phyloP scores from a whole-genome alignment of 2,797 vertebrate species.

The Bradypodion pumilum region DNA sequence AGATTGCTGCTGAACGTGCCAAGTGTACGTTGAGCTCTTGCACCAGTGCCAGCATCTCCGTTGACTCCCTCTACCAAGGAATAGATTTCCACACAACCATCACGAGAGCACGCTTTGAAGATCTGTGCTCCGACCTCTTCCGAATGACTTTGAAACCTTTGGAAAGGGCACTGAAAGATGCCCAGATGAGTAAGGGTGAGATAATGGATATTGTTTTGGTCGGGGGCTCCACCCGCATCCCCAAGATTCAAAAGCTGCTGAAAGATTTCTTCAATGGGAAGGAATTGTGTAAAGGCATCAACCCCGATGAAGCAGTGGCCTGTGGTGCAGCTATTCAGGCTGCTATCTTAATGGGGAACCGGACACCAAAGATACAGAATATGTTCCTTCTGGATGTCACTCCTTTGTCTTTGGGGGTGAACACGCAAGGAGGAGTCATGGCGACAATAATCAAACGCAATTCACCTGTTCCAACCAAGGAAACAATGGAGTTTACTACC shows the following conservation, averaged over 20 bases:
- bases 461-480: constrained; percentile 80
- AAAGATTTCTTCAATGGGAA: constrained; percentile 51
- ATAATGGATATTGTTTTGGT: constrained; percentile 51
- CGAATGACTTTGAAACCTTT: constrained; percentile 44
- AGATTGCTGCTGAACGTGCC: constrained; percentile 20
- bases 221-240: constrained; percentile 53
- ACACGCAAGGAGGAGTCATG: constrained; percentile 80
- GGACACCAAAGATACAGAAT: constrained; percentile 76
- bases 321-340: constrained; percentile 45
- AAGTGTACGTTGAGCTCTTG: constrained; percentile 44
- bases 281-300: constrained; percentile 58
- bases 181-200: constrained; percentile 49
- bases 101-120: constrained; percentile 40
- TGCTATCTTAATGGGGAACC: constrained; percentile 42
- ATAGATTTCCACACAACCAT: constrained; percentile 46
- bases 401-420: constrained; percentile 78
- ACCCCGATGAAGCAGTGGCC: constrained; percentile 55
- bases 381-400: constrained; percentile 80
- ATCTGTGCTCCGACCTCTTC: constrained; percentile 57
- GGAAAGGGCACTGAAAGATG: constrained; percentile 49
- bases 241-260: constrained; percentile 53
- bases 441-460: constrained; percentile 78
- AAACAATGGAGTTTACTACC: constrained; percentile 81
- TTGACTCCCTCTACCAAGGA: constrained; percentile 48
- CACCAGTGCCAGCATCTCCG: constrained; percentile 25